phyloP scores from a whole-genome alignment of 2,888 invertebrate genomes.

The Aspidiotus rigidus region DNA sequence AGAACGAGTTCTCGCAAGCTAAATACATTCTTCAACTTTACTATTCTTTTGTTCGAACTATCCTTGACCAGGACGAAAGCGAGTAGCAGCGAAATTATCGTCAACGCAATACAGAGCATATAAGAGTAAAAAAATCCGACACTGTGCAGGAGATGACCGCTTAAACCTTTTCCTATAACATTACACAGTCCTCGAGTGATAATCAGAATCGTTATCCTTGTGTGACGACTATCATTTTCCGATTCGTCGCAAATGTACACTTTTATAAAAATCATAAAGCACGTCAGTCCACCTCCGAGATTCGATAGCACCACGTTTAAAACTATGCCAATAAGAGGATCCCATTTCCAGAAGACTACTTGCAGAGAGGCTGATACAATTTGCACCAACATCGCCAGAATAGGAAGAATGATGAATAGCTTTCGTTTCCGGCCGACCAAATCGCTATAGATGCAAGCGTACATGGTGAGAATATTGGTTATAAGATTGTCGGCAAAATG shows the following conservation, averaged over 20 bases:
- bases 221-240: background rate
- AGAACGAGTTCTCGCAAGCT: background rate
- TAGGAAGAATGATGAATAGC: constrained; percentile 36
- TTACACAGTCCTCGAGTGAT: background rate
- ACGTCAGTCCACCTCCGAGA: background rate
- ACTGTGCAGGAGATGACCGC: constrained; percentile 9
- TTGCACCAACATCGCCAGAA: constrained; percentile 36
- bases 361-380: constrained; percentile 36
- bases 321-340: constrained; percentile 27
- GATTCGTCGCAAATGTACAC: constrained; percentile 14
- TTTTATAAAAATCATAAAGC: background rate
- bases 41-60: background rate
- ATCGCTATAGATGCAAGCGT: constrained; percentile 11
- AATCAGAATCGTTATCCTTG: constrained; percentile 8
- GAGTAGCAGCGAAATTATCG: background rate
- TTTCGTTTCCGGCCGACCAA: constrained; percentile 29
- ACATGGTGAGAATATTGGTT: background rate
- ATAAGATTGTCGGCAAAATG: background rate
- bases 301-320: background rate
- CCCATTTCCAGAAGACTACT: constrained; percentile 37
- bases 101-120: constrained; percentile 7
- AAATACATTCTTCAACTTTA: background rate
- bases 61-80: constrained; percentile 13
- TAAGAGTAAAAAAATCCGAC: constrained; percentile 20
- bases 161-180: constrained; percentile 9